Evolutionary conservation across 2,888 invertebrate genomes (phyloP).

Genomic region (Chymomyza procnemis): DNA sequence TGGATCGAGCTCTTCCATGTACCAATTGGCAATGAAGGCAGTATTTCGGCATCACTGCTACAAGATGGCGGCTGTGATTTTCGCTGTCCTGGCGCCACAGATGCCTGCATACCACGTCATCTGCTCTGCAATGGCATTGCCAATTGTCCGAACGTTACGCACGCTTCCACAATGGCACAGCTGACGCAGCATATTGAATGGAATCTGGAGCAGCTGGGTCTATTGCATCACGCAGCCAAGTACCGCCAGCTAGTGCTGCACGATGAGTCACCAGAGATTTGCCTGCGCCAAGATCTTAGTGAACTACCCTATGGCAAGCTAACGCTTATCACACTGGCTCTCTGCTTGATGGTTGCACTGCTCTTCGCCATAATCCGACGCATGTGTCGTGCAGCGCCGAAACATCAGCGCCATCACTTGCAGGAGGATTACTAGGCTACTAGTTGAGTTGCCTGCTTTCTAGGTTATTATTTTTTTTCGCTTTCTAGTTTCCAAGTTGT

Average conservation of each 20-base stretch:
- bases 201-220: conserved; percentile 81
- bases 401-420: conserved; percentile 53
- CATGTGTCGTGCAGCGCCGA: conserved; percentile 69
- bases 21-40: conserved; percentile 88
- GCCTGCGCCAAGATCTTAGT: conserved; percentile 80
- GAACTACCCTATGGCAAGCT: conserved; percentile 75
- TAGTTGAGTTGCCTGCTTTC: neutral
- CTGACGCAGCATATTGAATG: conserved; percentile 82
- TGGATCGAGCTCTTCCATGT: conserved; percentile 94
- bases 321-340: conserved; percentile 73
- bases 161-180: conserved; percentile 77
- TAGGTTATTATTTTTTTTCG: too few relatives aligned
- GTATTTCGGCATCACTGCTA: conserved; percentile 87
- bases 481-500: neutral
- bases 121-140: conserved; percentile 92
- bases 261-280: conserved; percentile 88
- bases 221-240: conserved; percentile 79
- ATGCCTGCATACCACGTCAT: conserved; percentile 89
- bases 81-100: conserved; percentile 90
- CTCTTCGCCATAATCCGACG: conserved; percentile 76
- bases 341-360: conserved; percentile 74
- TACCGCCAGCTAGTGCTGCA: conserved; percentile 81
- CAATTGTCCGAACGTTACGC: conserved; percentile 89
- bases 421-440: conserved; percentile 64
- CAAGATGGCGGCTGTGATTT: conserved; percentile 89